phyloP scores from a whole-genome alignment of 2,113 vertebrate species.

The Tragelaphus scriptus region DNA sequence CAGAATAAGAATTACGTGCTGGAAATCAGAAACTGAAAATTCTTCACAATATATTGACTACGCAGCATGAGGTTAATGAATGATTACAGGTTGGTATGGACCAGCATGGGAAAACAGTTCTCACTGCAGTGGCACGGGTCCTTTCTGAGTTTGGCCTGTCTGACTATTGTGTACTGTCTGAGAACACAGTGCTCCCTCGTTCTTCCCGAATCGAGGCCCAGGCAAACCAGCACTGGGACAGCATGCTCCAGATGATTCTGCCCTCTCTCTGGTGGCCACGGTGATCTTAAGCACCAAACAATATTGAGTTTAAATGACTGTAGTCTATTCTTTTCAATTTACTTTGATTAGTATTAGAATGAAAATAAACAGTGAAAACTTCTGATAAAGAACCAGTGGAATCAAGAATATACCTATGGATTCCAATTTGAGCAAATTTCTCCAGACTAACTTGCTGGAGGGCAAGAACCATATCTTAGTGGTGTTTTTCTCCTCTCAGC shows the following conservation, averaged over 20 bases:
- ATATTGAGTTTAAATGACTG: neutral
- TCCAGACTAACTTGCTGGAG: neutral
- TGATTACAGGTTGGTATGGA: neutral
- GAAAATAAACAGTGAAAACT: neutral
- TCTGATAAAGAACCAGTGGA: neutral
- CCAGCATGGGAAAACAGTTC: neutral
- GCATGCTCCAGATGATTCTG: neutral
- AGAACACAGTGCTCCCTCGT: neutral
- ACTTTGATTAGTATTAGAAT: neutral
- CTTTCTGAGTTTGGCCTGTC: neutral
- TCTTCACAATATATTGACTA: neutral
- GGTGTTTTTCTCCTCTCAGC: neutral
- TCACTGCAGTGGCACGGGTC: neutral
- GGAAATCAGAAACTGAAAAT: neutral
- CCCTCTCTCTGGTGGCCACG: neutral
- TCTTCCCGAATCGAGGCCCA: neutral
- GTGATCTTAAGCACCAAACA: neutral
- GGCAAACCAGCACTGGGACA: neutral
- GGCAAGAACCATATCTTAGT: neutral
- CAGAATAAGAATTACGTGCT: neutral
- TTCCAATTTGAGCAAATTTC: neutral
- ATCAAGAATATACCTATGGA: neutral
- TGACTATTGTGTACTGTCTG: accelerated
- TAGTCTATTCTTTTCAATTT: neutral
- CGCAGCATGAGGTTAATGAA: neutral